These are phyloP conservation scores for Tenthredo scrophulariae DNA, from an alignment of 2,888 invertebrate species.

Conservation along the genomic window DNA sequence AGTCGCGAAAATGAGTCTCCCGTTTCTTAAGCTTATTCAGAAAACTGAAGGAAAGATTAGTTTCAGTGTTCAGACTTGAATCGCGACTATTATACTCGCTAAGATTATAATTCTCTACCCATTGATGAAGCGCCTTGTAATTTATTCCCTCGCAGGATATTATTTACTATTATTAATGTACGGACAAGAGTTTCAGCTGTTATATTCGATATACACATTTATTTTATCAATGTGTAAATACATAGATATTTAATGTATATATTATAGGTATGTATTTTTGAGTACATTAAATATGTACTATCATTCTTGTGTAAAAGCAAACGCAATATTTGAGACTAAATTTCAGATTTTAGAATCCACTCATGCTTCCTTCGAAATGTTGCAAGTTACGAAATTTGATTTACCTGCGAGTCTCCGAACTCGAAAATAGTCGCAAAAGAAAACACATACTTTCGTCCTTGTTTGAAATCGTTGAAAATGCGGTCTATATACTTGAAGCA, in stretches of 20 bases:
- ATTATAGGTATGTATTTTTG: conserved; percentile 25
- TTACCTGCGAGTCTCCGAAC: background rate
- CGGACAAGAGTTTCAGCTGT: background rate
- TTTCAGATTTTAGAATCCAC: conserved; percentile 5
- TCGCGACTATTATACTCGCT: background rate
- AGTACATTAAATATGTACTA: conserved; percentile 2
- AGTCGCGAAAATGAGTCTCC: background rate
- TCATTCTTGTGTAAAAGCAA: background rate
- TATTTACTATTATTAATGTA: background rate
- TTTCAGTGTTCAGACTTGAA: background rate
- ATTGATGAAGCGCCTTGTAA: conserved; percentile 28
- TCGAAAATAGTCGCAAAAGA: background rate
- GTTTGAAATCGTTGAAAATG: background rate
- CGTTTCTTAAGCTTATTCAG: background rate
- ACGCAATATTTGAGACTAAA: background rate
- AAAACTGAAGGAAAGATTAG: background rate
- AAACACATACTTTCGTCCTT: background rate
- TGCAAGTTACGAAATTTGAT: background rate
- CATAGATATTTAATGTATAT: background rate
- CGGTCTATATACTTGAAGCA: conserved; percentile 17
- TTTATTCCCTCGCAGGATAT: conserved; percentile 19
- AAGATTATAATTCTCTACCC: conserved; percentile 10
- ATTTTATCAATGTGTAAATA: conserved; percentile 18
- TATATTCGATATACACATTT: conserved; percentile 19
- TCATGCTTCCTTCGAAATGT: background rate